Evolutionary conservation across 2,797 vertebrate species (phyloP).

Genomic region (Mareca penelope): DNA sequence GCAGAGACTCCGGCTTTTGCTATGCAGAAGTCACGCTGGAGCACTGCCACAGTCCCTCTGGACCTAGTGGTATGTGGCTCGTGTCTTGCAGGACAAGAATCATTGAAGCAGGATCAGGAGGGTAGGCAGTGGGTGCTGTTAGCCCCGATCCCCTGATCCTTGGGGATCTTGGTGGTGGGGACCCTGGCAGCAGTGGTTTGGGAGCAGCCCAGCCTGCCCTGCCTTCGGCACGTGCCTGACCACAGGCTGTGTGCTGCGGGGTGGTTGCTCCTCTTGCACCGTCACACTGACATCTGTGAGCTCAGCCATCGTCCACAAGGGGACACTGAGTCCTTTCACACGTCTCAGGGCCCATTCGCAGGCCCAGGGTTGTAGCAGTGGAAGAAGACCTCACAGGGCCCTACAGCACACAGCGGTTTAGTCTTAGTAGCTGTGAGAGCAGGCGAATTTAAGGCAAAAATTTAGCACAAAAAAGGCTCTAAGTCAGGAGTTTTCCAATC

Average conservation of each 20-base stretch:
- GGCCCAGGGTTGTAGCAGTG: not conserved
- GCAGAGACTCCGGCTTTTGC: not conserved
- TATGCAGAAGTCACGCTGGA: not conserved
- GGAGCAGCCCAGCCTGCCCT: not conserved
- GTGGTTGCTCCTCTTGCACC: not conserved
- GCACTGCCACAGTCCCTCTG: not conserved
- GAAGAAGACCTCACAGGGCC: not conserved
- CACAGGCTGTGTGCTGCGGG: fast-evolving
- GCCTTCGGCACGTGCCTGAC: fast-evolving
- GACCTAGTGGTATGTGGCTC: not conserved
- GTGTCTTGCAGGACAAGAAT: not conserved
- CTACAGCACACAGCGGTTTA: not conserved
- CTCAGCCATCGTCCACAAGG: not conserved
- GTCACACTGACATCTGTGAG: not conserved
- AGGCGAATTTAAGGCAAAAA: not conserved
- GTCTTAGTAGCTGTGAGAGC: not conserved
- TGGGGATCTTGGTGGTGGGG: not conserved
- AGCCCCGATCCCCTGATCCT: not conserved
- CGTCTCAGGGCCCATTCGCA: not conserved
- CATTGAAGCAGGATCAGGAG: not conserved
- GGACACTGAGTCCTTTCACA: not conserved
- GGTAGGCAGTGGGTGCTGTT: not conserved
- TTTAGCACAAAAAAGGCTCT: not conserved
- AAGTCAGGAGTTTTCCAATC: not conserved
- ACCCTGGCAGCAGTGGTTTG: fast-evolving